These are phyloP conservation scores for Philopotamus ludificatus DNA, from an alignment of 1,140 invertebrate genomes.

Conservation along the genomic window DNA sequence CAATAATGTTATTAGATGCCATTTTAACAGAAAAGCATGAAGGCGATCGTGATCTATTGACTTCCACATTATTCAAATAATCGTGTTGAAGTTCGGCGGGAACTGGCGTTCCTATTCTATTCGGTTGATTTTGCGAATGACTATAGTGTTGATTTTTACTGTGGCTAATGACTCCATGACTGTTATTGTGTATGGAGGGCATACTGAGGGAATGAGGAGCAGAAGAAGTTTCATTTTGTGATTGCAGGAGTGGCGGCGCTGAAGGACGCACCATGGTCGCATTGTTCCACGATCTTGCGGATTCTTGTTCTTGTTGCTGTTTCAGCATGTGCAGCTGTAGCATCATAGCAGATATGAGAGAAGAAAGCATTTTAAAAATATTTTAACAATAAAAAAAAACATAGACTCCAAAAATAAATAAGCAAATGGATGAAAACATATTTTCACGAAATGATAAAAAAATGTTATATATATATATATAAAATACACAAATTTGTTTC, in stretches of 20 bases:
- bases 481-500: too few species aligned
- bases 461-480: too few species aligned
- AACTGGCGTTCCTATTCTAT: slow-evolving; percentile 30
- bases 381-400: background rate
- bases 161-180: slow-evolving; percentile 10
- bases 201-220: slow-evolving; percentile 39
- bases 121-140: slow-evolving; percentile 12
- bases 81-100: slow-evolving; percentile 31
- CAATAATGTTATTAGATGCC: slow-evolving; percentile 40
- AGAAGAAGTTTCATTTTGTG: slow-evolving; percentile 9
- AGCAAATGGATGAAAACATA: slow-evolving; percentile 2
- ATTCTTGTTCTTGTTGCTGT: slow-evolving; percentile 29
- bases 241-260: slow-evolving; percentile 25
- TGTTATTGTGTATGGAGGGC: slow-evolving; percentile 33
- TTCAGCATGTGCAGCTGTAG: slow-evolving; percentile 35
- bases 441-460: slow-evolving; percentile 3
- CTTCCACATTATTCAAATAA: slow-evolving; percentile 10
- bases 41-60: slow-evolving; percentile 51
- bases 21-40: slow-evolving; percentile 56
- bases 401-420: background rate
- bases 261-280: slow-evolving; percentile 23
- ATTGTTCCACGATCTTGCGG: slow-evolving; percentile 31
- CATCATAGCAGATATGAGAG: slow-evolving; percentile 15
- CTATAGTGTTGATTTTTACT: background rate
- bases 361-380: slow-evolving; percentile 13